Base-by-base conservation (phyloP, 2,797 vertebrate species). In the Limnodromus scolopaceus region DNA sequence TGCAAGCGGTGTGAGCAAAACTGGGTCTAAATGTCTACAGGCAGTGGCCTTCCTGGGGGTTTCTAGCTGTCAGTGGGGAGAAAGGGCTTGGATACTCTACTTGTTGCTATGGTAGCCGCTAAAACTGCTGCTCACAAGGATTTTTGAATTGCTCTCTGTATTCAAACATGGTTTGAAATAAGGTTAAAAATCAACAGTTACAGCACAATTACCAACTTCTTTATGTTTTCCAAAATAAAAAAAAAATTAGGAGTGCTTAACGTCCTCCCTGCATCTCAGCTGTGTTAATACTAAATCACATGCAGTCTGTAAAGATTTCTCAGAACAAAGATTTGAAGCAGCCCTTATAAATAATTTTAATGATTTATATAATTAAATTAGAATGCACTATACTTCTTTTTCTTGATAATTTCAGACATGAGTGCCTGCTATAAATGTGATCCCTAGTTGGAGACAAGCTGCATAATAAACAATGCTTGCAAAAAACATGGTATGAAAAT, bases 51-150 rank as follows among this genome's bases (percentile, higher is more conserved):
- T 94, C 32, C 65, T 24, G 65, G 72, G 82, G 82, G 79, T 84
- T 96, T 87, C 82, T 64, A 91, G 90, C 75, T 89, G 87, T 81
- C 96, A 60, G 13, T 90, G 90, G 93, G 93, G 92, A 97, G 88
- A 72, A 94, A 84, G 84, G 64, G 19, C 81, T 96, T 79, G 92
- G 95, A 97, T 93, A 85, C 64, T 96, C n/a, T 87, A 96, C 94
- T 97, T 97, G 97, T 98, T 98, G 96, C 97, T 98, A 98, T 98
- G 97, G 98, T 48, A 98, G 97, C 98, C 97, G 81, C 94, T 70
- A 92, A 97, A 97, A 92, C 24, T 82, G 82, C 93, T 97, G 93
- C 96, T 45, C 48, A 82, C 92, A 84, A 95, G 94, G 94, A 92
- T 91, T 95, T 77, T 83, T 95, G 87, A 93, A 89, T 92, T 83